Conservation (phyloP, 2,113 vertebrate genomes). For the Phaethon lepturus region DNA sequence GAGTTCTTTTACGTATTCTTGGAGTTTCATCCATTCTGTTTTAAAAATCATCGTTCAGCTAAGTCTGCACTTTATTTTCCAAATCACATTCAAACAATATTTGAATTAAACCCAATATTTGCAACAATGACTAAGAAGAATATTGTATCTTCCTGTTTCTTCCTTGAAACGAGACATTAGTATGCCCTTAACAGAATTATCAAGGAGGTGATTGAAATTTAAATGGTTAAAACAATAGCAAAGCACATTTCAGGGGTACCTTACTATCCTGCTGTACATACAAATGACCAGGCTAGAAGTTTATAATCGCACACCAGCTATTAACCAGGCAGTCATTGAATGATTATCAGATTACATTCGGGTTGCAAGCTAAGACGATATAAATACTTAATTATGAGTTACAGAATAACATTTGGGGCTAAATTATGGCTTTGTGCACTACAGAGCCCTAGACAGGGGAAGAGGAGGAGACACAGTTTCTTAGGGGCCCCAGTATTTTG, state of each 20-base stretch:
- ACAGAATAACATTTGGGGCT: conserved; percentile 7
- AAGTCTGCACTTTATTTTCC: neutral
- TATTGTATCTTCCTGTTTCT: neutral
- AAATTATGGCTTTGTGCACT: neutral
- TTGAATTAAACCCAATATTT: conserved; percentile 7
- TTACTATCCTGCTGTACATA: neutral
- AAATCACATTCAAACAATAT: neutral
- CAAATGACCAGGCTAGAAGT: neutral
- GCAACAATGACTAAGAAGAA: neutral
- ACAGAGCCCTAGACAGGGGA: neutral
- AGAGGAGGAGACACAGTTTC: neutral
- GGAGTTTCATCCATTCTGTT: neutral
- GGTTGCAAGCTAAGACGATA: conserved; percentile 24
- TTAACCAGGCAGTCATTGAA: neutral
- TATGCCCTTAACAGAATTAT: neutral
- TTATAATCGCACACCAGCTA: neutral
- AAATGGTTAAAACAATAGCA: neutral
- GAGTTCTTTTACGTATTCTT: neutral
- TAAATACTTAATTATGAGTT: conserved; percentile 47
- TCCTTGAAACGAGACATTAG: neutral
- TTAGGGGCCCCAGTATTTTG: neutral
- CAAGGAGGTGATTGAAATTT: neutral
- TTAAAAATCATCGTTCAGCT: neutral
- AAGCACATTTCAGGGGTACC: neutral
- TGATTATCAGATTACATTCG: conserved; percentile 17